phyloP scores from a whole-genome alignment of 1,140 invertebrate species.

The Caenorhabditis inopinata region DNA sequence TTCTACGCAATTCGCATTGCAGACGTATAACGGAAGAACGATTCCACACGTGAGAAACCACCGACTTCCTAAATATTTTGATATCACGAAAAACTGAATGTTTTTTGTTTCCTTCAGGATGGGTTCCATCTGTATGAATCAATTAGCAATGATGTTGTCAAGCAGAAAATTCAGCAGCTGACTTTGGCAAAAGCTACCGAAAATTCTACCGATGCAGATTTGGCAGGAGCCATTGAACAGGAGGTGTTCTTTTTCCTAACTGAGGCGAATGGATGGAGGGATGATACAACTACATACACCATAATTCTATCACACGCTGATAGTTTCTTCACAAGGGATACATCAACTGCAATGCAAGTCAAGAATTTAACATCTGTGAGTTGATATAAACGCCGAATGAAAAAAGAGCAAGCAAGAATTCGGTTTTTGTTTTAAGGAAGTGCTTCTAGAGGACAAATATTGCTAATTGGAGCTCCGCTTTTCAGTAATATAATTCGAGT shows the following conservation, averaged over 20 bases:
- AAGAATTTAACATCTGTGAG: not conserved
- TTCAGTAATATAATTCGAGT: too few species aligned
- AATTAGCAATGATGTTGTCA: constrained; percentile 10
- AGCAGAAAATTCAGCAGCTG: not conserved
- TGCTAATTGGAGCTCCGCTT: too few species aligned
- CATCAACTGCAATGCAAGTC: not conserved
- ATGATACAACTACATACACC: not conserved
- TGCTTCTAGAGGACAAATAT: too few species aligned
- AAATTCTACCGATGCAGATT: not conserved
- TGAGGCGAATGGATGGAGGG: constrained; percentile 9
- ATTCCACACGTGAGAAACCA: not conserved
- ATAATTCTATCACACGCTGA: constrained; percentile 17
- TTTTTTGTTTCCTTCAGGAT: constrained; percentile 6
- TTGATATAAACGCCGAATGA: too few species aligned
- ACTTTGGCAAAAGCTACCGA: not conserved
- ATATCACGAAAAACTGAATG: too few species aligned
- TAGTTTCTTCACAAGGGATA: not conserved
- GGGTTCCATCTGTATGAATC: constrained; percentile 24
- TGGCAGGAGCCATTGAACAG: constrained; percentile 34
- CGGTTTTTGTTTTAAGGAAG: too few species aligned
- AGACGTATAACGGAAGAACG: not conserved
- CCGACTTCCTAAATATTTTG: too few species aligned
- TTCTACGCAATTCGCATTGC: constrained; percentile 25
- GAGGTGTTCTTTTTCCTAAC: constrained; percentile 16
- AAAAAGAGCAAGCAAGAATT: too few species aligned